Base-by-base conservation (phyloP, 1,140 invertebrate species). In the Drosophila lowei region DNA sequence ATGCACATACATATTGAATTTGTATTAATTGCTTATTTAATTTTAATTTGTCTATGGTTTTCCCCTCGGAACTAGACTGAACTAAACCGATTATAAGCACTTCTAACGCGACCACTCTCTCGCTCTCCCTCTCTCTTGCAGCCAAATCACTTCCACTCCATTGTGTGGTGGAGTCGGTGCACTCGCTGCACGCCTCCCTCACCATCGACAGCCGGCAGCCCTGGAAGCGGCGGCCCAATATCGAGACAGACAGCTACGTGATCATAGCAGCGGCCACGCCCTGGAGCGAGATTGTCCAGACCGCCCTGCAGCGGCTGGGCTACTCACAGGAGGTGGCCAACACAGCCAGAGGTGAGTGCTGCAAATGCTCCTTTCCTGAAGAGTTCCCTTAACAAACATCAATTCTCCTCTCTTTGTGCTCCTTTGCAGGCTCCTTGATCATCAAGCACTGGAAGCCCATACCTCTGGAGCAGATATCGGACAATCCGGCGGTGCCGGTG, bases 401-500 rank as follows among this genome's bases (percentile, higher is more conserved):
- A 18, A 18, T 18, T 18, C 18, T 18, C 18, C 18, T 50, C 7
- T 38, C 28, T 9, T 1, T 28, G 7, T 47, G 16, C 6, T 3
- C 1, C 8, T 6, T 3, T 0, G 59, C 92, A 95, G 97, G 97
- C 72, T 95, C 96, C 42, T 95, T 99, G 44, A 95, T 97, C 13
- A 95, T 99, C 76, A 97, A 97, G 89, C 98, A 98, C 83, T 98
- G 98, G 98, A 97, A 97, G 91, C 96, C 97, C 1, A 91, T 99
- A 41, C 94, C 95, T 3, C 95, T 98, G 90, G 97, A 98, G 72
- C 95, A 96, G 77, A 97, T 99, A 63, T 96, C 96, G 3, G 97
- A 98, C 70, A 95, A 96, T 70, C 94, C 95, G 0, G 91, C 96
- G 6, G 94, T 96, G 38, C 98, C 97, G 0, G 96, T 99, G 0